Evolutionary conservation across 1,140 invertebrate genomes (phyloP).

Genomic region (Monochamus saltuarius): DNA sequence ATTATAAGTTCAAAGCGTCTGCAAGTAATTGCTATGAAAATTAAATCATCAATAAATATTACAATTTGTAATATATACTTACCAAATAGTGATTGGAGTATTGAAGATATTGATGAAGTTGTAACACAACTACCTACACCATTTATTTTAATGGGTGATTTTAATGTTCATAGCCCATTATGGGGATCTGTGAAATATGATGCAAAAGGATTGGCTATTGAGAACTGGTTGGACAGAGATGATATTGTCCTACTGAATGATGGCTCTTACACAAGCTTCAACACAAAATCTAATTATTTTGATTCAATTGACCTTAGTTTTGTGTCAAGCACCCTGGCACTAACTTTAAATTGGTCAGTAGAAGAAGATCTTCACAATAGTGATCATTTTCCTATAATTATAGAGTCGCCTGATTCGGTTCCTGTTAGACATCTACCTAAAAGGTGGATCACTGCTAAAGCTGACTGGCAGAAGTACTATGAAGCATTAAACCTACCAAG

Average conservation of each 20-base stretch:
- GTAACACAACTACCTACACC: slow-evolving; percentile 10
- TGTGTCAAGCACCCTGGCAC: background rate
- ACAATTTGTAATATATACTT: slow-evolving; percentile 21
- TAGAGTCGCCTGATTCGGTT: background rate
- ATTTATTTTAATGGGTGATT: slow-evolving; percentile 14
- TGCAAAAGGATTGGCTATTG: background rate
- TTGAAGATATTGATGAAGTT: background rate
- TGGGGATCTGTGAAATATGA: slow-evolving; percentile 6
- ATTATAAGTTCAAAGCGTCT: background rate
- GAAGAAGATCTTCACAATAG: background rate
- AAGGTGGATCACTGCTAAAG: background rate
- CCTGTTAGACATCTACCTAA: background rate
- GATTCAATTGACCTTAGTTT: slow-evolving; percentile 3
- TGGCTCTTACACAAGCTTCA: background rate
- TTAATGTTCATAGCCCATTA: slow-evolving; percentile 12
- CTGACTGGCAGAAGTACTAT: background rate
- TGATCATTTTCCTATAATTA: slow-evolving; percentile 14
- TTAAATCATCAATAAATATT: background rate
- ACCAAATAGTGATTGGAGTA: background rate
- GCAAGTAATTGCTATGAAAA: slow-evolving; percentile 11
- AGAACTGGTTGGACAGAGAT: background rate
- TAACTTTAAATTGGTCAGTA: background rate
- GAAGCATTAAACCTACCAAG: background rate
- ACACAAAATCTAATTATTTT: background rate
- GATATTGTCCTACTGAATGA: slow-evolving; percentile 1